Conservation (phyloP, 2,888 invertebrate species). For the Standfussiana lucernea region DNA sequence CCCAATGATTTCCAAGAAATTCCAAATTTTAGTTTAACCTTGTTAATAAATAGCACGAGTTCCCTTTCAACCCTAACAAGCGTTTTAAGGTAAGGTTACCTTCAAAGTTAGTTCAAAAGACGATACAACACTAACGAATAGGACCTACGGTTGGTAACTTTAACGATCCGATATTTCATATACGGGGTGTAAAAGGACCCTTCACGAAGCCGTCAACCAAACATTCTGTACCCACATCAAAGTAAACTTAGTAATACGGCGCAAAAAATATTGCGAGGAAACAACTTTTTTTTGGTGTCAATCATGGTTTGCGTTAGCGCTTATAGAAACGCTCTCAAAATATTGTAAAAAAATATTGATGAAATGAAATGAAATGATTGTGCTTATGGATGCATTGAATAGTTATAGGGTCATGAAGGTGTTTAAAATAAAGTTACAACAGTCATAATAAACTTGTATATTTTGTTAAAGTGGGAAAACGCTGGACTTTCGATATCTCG, state of each 20-base stretch:
- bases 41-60: not conserved
- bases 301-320: not conserved
- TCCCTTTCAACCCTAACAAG: constrained; percentile 19
- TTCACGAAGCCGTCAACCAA: not conserved
- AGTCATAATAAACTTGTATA: too few relatives aligned
- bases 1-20: not conserved
- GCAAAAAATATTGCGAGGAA: not conserved
- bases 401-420: not conserved
- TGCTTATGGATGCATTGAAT: not conserved
- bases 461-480: too few relatives aligned
- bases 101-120: constrained; percentile 26
- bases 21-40: not conserved
- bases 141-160: not conserved
- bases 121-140: not conserved
- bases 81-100: constrained; percentile 5
- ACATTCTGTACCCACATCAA: not conserved
- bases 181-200: not conserved
- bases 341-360: too few relatives aligned
- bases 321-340: not conserved
- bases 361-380: too few relatives aligned
- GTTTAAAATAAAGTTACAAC: not conserved
- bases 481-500: not conserved
- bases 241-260: not conserved
- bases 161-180: not conserved
- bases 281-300: not conserved